phyloP scores from a whole-genome alignment of 2,797 vertebrate species.

The Enoplosus armatus region DNA sequence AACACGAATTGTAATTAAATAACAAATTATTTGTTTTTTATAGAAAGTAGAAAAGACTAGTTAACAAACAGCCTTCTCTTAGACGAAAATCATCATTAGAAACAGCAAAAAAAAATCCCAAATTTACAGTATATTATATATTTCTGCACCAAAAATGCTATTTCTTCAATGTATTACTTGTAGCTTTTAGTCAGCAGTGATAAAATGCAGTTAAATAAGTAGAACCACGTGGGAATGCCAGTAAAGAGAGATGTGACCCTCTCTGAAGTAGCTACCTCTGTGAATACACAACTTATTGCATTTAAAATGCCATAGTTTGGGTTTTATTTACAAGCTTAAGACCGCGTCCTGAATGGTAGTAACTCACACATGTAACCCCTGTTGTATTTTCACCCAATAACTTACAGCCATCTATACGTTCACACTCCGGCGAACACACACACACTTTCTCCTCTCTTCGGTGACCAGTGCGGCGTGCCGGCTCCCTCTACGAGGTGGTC shows the following conservation, averaged over 20 bases:
- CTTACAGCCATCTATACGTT: constrained; percentile 46
- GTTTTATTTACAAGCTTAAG: constrained; percentile 14
- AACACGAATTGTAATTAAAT: background rate
- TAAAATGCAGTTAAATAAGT: constrained; percentile 8
- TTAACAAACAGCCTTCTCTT: background rate
- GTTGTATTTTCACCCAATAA: constrained; percentile 24
- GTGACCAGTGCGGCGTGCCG: constrained; percentile 46
- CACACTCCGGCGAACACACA: constrained; percentile 36
- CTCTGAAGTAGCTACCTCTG: constrained; percentile 9
- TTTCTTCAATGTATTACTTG: constrained; percentile 4
- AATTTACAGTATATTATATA: background rate
- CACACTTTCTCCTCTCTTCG: constrained; percentile 28
- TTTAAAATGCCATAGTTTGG: constrained; percentile 20
- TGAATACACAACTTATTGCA: constrained; percentile 23
- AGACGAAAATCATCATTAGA: background rate
- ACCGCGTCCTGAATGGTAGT: constrained; percentile 1
- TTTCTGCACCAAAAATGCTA: background rate
- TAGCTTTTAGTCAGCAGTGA: constrained; percentile 19
- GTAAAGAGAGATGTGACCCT: constrained; percentile 22
- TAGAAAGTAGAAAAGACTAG: background rate
- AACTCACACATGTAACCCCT: constrained; percentile 22
- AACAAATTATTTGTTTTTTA: background rate
- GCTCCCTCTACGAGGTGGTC: constrained; percentile 81
- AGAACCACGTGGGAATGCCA: background rate
- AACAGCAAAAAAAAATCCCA: background rate